Conservation (phyloP, 2,797 vertebrate genomes). For the Natrix natrix region DNA sequence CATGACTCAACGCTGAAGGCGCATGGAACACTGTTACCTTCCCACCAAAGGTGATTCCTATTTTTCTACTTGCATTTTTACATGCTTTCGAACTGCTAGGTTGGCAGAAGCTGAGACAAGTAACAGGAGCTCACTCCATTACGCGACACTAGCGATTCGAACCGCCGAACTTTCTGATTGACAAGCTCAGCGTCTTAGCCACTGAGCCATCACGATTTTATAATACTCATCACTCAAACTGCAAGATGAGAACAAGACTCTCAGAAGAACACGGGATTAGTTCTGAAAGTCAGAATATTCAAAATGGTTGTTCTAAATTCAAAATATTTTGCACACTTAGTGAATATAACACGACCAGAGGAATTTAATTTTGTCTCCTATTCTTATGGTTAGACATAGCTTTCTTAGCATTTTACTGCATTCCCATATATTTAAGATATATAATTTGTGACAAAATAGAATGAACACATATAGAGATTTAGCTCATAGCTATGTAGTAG, state of each 20-base stretch:
- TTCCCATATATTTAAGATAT: not conserved
- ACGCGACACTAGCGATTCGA: no score
- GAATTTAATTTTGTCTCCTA: not conserved
- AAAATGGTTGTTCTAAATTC: not conserved
- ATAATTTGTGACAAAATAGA: not conserved
- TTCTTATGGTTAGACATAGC: not conserved
- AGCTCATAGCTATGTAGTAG: no score
- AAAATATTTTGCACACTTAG: not conserved
- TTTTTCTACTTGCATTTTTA: no score
- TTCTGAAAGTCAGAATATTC: not conserved
- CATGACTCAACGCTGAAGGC: no score
- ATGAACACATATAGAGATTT: not conserved
- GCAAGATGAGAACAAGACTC: not conserved
- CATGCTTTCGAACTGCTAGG: no score
- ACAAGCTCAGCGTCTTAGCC: no score
- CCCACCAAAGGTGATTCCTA: no score
- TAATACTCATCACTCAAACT: not conserved
- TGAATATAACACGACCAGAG: not conserved
- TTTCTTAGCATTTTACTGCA: not conserved
- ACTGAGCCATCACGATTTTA: not conserved
- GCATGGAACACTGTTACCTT: no score
- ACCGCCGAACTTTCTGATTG: no score
- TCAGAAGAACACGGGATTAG: not conserved
- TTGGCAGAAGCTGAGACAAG: no score
- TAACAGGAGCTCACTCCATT: no score